These are phyloP conservation scores for Saimiri boliviensis DNA, from an alignment of 2,113 vertebrate species.

Conservation along the genomic window DNA sequence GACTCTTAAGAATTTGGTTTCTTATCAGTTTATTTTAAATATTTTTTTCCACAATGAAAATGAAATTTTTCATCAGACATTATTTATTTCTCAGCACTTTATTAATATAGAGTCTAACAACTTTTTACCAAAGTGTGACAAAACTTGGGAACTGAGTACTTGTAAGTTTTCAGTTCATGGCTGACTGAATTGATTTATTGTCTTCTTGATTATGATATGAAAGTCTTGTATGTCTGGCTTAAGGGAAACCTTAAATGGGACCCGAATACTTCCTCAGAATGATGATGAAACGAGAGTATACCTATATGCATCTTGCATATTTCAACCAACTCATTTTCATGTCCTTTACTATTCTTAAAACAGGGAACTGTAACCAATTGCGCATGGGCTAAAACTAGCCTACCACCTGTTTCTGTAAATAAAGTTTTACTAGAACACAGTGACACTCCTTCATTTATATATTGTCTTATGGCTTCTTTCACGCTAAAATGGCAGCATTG, in stretches of 20 bases:
- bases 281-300: not conserved
- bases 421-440: not conserved
- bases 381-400: not conserved
- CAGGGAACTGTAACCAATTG: not conserved
- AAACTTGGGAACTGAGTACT: not conserved
- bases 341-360: not conserved
- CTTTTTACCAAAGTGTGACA: not conserved
- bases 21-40: not conserved
- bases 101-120: not conserved
- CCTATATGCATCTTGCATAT: not conserved
- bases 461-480: not conserved
- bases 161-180: not conserved
- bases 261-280: not conserved
- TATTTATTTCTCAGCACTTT: not conserved
- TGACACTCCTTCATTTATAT: not conserved
- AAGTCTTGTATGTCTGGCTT: not conserved
- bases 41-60: not conserved
- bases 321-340: not conserved
- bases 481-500: not conserved
- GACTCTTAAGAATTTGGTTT: slow-evolving; percentile 22
- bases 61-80: not conserved
- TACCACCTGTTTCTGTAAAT: not conserved
- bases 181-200: not conserved
- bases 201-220: not conserved
- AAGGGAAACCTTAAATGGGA: not conserved